phyloP scores from a whole-genome alignment of 92 coral and sea anemone species.

The Porites divaricata region DNA sequence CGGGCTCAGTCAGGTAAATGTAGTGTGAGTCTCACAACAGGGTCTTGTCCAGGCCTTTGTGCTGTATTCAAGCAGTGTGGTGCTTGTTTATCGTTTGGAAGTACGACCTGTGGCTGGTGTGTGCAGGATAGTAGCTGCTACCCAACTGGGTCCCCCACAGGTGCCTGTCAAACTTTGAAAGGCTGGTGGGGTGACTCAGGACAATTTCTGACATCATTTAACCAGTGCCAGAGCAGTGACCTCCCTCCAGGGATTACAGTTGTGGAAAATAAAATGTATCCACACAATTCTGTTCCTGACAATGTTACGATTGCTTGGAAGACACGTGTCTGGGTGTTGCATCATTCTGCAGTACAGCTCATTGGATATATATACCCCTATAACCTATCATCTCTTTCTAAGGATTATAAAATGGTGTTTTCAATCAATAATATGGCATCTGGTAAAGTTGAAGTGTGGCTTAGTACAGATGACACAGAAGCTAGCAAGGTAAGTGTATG shows the following conservation, averaged over 20 bases:
- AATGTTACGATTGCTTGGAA: constrained; percentile 35
- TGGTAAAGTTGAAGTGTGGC: constrained; percentile 35
- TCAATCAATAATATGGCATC: neutral
- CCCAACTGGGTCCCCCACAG: constrained; percentile 62
- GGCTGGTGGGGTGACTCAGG: constrained; percentile 99
- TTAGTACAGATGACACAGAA: constrained; percentile 56
- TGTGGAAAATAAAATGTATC: constrained; percentile 5
- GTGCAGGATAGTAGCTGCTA: constrained; percentile 96
- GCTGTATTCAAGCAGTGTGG: constrained; percentile 63
- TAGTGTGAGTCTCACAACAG: constrained; percentile 20
- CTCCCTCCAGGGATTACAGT: constrained; percentile 88
- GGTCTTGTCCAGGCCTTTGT: constrained; percentile 73
- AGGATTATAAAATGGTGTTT: neutral
- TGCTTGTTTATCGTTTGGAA: constrained; percentile 69
- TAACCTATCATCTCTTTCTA: constrained; percentile 37
- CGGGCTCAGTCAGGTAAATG: constrained; percentile 47
- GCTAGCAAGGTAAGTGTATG: constrained; percentile 25
- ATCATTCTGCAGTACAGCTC: neutral
- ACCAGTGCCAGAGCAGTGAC: constrained; percentile 75
- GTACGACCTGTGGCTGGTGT: constrained; percentile 90
- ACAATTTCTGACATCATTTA: constrained; percentile 57
- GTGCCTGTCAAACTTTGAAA: constrained; percentile 71
- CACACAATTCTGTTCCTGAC: constrained; percentile 62
- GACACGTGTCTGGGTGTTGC: constrained; percentile 6
- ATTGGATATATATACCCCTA: constrained; percentile 87